Evolutionary conservation across 1,140 invertebrate genomes (phyloP).

Genomic region (Metopolophium dirhodum): DNA sequence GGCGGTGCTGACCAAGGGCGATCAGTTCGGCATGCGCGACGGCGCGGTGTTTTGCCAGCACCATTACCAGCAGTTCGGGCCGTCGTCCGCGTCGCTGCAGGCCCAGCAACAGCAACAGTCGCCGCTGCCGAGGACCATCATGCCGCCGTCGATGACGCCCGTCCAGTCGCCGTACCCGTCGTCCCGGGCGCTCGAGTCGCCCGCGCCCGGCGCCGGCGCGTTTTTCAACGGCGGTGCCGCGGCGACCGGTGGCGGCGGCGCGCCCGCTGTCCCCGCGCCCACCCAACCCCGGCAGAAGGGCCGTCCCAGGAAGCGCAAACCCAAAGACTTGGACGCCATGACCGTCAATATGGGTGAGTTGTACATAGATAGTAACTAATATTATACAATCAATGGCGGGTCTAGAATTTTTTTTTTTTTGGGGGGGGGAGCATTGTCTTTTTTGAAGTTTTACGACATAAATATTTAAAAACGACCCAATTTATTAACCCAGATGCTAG

Average conservation of each 20-base stretch:
- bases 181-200: conserved; percentile 58
- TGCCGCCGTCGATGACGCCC: conserved; percentile 58
- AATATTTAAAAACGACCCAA: too few relatives aligned
- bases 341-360: conserved; percentile 80
- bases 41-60: conserved; percentile 81
- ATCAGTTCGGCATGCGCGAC: conserved; percentile 91
- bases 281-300: conserved; percentile 82
- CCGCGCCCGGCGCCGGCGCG: neutral
- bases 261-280: conserved; percentile 70
- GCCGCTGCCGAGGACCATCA: conserved; percentile 64
- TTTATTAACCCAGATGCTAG: too few relatives aligned
- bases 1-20: conserved; percentile 82
- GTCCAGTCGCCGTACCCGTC: conserved; percentile 59
- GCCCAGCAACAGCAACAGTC: conserved; percentile 63
- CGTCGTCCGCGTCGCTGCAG: conserved; percentile 58
- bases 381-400: too few relatives aligned
- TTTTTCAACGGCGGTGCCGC: conserved; percentile 43
- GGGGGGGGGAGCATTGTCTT: too few relatives aligned
- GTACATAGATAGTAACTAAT: too few relatives aligned
- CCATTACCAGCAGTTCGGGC: conserved; percentile 72
- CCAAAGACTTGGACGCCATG: conserved; percentile 84
- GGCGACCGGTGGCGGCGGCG: neutral
- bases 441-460: too few relatives aligned
- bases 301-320: conserved; percentile 87
- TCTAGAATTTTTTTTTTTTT: too few relatives aligned